Base-by-base conservation (phyloP, 2,888 invertebrate genomes). In the Scrobipalpa atriplicella region DNA sequence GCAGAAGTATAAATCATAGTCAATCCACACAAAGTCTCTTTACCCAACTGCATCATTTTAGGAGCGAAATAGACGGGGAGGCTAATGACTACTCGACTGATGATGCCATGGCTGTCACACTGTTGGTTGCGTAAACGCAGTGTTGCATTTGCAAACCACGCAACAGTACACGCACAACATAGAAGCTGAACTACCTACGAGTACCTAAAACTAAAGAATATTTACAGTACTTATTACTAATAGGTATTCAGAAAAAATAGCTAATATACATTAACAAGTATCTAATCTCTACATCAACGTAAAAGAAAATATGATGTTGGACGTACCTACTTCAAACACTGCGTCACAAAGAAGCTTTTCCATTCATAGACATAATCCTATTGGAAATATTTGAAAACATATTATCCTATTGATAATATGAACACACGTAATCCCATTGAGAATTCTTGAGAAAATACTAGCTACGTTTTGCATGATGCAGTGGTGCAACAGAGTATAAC, bases 401-500 rank as follows among this genome's bases (percentile, higher is more conserved):
- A n/a, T n/a, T n/a, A n/a, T 29, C 29, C 29, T 5, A 29, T 16
- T 47, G 5, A 16, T 7, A 16, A 47, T 6, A 2, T n/a, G 16
- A 47, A 47, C 1, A 16, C 47, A 16, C n/a, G 0, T 43, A 43
- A 3, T 43, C 7, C n/a, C 5, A 7, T 47, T 16, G 47, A n/a
- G 13, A 5, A 47, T 16, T 16, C 16, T 6, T 47, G 16, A 47
- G 47, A 16, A 47, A n/a, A 47, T 47, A 47, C 16, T n/a, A 3
- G 16, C 16, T 1, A 47, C 7, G 47, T 7, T 47, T n/a, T 47
- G 16, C 47, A 16, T 47, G n/a, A 16, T 47, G 47, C 47, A 47
- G 47, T 47, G 47, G 47, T 47, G 47, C 47, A 47, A 47, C 47
- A 47, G 47, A 47, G 47, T 47, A n/a, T 16, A 47, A 13, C 47